Evolutionary conservation across 2,888 invertebrate species (phyloP).

Genomic region (Dynastes tityus): DNA sequence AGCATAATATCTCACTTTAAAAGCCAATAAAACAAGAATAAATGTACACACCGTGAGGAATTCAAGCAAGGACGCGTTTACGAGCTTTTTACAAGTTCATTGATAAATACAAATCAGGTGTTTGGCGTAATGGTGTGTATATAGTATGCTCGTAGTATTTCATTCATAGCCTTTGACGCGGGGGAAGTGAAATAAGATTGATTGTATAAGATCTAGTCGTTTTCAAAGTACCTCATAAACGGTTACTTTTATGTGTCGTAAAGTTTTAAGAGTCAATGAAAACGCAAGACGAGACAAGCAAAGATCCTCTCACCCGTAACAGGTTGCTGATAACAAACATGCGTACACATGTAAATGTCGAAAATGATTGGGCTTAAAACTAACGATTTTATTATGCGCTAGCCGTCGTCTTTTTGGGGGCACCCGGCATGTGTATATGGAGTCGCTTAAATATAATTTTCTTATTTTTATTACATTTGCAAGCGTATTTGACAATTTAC

Average conservation of each 20-base stretch:
- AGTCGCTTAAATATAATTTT: neutral
- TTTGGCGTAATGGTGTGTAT: conserved; percentile 36
- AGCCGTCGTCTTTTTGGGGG: conserved; percentile 15
- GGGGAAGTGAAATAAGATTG: conserved; percentile 60
- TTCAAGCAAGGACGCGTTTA: conserved; percentile 33
- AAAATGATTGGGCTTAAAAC: conserved; percentile 44
- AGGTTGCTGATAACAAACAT: conserved; percentile 57
- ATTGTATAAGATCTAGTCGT: conserved; percentile 64
- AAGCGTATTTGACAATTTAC: too few relatives aligned
- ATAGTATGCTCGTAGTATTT: conserved; percentile 45
- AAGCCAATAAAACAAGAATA: conserved; percentile 40
- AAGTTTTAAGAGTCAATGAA: conserved; percentile 71
- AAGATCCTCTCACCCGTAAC: conserved; percentile 54
- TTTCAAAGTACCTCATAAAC: conserved; percentile 69
- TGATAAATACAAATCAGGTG: conserved; percentile 49
- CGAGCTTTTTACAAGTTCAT: conserved; percentile 45
- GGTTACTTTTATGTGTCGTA: conserved; percentile 71
- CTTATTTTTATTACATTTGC: too few relatives aligned
- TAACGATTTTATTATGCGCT: conserved; percentile 39
- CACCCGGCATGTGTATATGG: neutral
- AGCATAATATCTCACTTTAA: conserved; percentile 42
- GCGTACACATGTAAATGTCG: conserved; percentile 48
- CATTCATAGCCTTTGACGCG: conserved; percentile 46
- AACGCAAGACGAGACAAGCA: conserved; percentile 67
- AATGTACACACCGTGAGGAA: conserved; percentile 21